Percentiles rank a stretch among this genome's conserved stretches.
Conservation (phyloP, 2,888 invertebrate species). For the Aphidoletes aphidimyza region DNA sequence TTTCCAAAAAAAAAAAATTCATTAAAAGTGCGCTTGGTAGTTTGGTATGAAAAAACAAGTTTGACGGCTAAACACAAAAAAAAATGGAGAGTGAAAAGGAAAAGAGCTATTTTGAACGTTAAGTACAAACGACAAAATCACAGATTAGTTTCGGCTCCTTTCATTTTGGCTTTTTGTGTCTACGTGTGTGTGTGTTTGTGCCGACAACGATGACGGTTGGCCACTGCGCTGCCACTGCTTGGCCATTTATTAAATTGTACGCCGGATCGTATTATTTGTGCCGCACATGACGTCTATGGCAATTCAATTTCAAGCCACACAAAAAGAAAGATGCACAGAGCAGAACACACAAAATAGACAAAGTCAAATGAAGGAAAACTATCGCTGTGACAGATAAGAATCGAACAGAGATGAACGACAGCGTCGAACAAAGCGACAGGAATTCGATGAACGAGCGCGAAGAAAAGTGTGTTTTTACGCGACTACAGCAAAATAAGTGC, state of each 20-base stretch:
- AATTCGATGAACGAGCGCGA: neutral
- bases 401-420: neutral
- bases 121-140: slow-evolving; percentile 39
- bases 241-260: slow-evolving; percentile 35
- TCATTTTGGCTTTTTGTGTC: neutral
- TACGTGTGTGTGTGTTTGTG: neutral
- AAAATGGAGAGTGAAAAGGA: neutral
- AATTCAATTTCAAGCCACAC: neutral
- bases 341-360: neutral
- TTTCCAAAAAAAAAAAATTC: slow-evolving; percentile 4
- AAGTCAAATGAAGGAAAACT: slow-evolving; percentile 1
- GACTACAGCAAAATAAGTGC: no score
- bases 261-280: slow-evolving; percentile 35
- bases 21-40: neutral
- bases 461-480: neutral
- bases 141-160: slow-evolving; percentile 19
- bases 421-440: no score
- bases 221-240: neutral
- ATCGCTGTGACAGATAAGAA: neutral
- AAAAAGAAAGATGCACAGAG: neutral
- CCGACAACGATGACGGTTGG: no score
- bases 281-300: slow-evolving; percentile 13
- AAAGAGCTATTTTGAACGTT: neutral
- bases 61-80: neutral
- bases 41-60: neutral